A percentile compares a stretch with the other conserved stretches of the same genome.
These are phyloP conservation scores for Saimiri boliviensis DNA, from an alignment of 2,113 vertebrate species.

Conservation along the genomic window DNA sequence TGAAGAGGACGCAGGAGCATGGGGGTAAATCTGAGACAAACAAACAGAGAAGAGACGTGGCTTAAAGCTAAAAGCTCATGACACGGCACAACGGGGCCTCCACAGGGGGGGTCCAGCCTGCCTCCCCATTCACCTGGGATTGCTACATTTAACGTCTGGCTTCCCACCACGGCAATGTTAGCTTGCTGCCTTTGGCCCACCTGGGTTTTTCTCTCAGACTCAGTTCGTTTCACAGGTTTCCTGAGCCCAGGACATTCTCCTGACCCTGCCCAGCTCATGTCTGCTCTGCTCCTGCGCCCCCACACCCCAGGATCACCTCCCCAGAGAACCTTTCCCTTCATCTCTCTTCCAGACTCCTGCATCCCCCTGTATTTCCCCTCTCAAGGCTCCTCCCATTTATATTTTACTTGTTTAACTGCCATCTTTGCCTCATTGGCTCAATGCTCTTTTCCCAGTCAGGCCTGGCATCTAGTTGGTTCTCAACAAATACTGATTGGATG, in stretches of 20 bases:
- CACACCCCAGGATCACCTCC: rapidly evolving
- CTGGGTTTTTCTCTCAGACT: neutral
- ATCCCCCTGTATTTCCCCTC: neutral
- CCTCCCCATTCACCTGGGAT: neutral
- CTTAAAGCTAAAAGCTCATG: neutral
- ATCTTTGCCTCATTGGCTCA: neutral
- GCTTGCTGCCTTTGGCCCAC: neutral
- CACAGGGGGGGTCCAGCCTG: neutral
- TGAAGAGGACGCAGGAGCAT: neutral
- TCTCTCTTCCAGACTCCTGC: neutral
- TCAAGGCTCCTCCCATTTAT: neutral
- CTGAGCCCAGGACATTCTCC: neutral
- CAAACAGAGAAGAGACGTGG: neutral
- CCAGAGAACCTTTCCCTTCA: neutral
- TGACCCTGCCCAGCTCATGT: neutral
- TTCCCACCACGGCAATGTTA: rapidly evolving
- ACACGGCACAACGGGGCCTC: rapidly evolving
- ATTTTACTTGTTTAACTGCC: neutral
- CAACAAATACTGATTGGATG: neutral
- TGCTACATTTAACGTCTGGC: neutral
- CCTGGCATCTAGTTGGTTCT: neutral
- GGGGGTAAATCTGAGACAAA: neutral
- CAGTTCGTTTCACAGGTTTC: neutral
- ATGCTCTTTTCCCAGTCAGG: neutral
- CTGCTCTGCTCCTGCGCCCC: neutral